These are phyloP conservation scores for Taurulus bubalis DNA, from an alignment of 2,113 vertebrate genomes.

Conservation along the genomic window DNA sequence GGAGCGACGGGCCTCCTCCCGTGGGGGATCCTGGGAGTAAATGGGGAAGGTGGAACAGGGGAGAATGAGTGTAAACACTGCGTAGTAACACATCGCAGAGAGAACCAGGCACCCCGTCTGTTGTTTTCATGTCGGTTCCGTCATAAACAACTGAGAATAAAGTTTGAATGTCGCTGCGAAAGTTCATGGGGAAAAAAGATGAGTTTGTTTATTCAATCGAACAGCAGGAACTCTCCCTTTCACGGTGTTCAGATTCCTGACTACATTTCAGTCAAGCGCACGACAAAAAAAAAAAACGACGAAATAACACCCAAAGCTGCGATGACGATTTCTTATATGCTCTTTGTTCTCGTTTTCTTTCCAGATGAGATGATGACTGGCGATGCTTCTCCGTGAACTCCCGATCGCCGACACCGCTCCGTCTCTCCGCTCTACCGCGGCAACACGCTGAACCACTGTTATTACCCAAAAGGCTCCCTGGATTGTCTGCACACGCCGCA, in stretches of 20 bases:
- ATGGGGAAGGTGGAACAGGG: constrained; percentile 59
- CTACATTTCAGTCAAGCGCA: background rate
- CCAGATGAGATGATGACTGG: constrained; percentile 80
- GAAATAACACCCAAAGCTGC: background rate
- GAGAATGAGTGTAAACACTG: constrained; percentile 73
- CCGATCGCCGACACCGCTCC: constrained; percentile 69
- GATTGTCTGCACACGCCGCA: constrained; percentile 62
- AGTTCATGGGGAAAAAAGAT: background rate
- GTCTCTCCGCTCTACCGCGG: constrained; percentile 39
- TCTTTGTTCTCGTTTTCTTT: constrained; percentile 1
- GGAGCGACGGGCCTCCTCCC: constrained; percentile 64
- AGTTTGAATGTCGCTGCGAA: constrained; percentile 30
- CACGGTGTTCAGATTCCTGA: constrained; percentile 9
- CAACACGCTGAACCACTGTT: constrained; percentile 37
- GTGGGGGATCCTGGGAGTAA: constrained; percentile 57
- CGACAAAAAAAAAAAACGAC: background rate
- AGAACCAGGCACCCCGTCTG: background rate
- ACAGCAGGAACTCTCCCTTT: constrained; percentile 8
- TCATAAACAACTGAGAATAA: constrained; percentile 19
- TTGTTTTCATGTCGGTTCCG: too few species aligned
- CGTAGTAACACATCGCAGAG: constrained; percentile 44
- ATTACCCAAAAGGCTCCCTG: constrained; percentile 53
- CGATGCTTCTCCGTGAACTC: constrained; percentile 64
- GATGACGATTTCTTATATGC: constrained; percentile 11
- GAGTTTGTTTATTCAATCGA: constrained; percentile 30